Evolutionary conservation across 2,113 vertebrate species (phyloP).

Genomic region (Rhinolophus ferrumequinum): DNA sequence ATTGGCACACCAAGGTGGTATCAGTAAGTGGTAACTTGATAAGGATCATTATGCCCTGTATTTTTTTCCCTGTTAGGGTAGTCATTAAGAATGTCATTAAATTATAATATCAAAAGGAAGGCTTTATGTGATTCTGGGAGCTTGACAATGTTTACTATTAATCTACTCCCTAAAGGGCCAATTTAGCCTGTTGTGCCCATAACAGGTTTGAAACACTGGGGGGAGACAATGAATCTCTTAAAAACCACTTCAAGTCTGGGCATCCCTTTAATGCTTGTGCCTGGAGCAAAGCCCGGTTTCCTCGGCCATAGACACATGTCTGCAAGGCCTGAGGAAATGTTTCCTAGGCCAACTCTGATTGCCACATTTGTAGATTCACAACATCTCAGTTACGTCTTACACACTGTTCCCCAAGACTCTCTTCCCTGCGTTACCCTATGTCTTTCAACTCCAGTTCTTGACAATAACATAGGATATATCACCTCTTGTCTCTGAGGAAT

Average conservation of each 20-base stretch:
- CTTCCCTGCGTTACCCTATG: not conserved
- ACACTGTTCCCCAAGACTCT: not conserved
- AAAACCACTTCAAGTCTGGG: not conserved
- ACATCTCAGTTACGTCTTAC: not conserved
- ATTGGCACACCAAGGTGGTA: not conserved
- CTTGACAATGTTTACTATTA: not conserved
- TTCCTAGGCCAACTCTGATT: not conserved
- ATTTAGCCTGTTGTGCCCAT: not conserved
- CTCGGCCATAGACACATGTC: too few relatives aligned
- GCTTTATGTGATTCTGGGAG: not conserved
- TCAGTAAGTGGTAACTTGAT: not conserved
- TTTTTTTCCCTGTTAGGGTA: not conserved
- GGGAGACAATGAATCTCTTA: not conserved
- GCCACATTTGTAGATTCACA: not conserved
- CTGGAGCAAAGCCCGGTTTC: not conserved
- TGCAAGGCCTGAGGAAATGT: not conserved
- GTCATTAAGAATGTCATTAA: not conserved
- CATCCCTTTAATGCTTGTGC: not conserved
- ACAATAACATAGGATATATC: not conserved
- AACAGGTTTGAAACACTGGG: not conserved
- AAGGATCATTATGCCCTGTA: not conserved
- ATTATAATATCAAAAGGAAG: not conserved
- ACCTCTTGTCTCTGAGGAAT: not conserved
- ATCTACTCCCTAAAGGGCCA: not conserved
- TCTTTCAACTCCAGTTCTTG: not conserved